Base-by-base conservation (phyloP, 1,140 invertebrate species). In the Bombus impatiens region DNA sequence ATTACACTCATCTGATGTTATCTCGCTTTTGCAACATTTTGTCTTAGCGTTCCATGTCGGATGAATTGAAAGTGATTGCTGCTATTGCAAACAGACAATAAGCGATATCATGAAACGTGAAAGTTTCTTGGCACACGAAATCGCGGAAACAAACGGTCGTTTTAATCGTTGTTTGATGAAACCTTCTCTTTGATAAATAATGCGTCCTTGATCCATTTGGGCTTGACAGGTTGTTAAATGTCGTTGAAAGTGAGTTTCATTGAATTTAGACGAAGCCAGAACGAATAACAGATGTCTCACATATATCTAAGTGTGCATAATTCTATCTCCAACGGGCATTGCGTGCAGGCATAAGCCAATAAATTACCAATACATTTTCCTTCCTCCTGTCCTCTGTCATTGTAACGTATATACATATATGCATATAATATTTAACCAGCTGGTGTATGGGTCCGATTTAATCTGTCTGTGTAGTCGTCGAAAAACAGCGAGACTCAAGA, bases 11-110 rank as follows among this genome's bases (percentile, higher is more conserved):
- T 68, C 37, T 13, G 37, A 40, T 40, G 37, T 28, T 37, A 40
- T 40, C 10, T 9, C 22, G 37, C 15, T 57, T 18, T 62, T 77
- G 25, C 25, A 25, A 13, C 12, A 8, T 37, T 25, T 59, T 77
- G 13, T 25, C 44, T 53, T 44, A 32, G 9, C 12, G 9, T 12
- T 25, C 18, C 42, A 42, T 13, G 15, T 44, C 71, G 40, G 62
- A 81, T 40, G 62, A 80, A 72, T 72, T 1, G 53, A 87, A 78
- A 80, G 15, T 88, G 92, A 93, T 91, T 89, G 93, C 94, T 95
- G 94, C 94, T 95, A 93, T 95, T 94, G 94, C 94, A 94, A 95
- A 94, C 93, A 93, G 94, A 95, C 94, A 95, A 95, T 95, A 95
- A 95, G 94, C 94, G 94, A 95, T 79, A 80, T 91, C 92, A 94